Conservation (phyloP, 2,797 vertebrate genomes). For the Phataginus tricuspis region DNA sequence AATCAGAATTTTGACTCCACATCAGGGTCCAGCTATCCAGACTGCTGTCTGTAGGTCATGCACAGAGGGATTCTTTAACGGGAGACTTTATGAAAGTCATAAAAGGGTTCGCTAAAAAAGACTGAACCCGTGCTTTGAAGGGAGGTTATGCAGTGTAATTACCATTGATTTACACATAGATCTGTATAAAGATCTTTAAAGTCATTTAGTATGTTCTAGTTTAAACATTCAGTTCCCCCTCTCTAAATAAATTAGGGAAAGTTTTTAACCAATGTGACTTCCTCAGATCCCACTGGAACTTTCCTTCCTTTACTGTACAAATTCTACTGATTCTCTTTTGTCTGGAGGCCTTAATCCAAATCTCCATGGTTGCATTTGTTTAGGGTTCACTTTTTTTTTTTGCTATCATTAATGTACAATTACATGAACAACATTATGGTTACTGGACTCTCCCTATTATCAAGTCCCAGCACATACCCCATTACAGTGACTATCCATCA, state of each 20-base stretch:
- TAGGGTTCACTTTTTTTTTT: neutral
- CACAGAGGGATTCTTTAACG: neutral
- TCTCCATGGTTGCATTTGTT: slow-evolving; percentile 30
- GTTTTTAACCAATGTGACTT: neutral
- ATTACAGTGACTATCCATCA: too few relatives aligned
- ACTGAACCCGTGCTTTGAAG: neutral
- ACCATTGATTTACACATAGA: neutral
- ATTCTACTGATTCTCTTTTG: neutral
- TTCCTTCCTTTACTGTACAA: neutral
- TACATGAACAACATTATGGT: too few relatives aligned
- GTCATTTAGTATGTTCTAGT: neutral
- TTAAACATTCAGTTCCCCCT: slow-evolving; percentile 56
- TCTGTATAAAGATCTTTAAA: neutral
- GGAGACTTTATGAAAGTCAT: slow-evolving; percentile 18
- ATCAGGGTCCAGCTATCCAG: neutral
- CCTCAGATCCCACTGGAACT: neutral
- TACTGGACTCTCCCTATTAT: too few relatives aligned
- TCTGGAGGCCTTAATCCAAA: slow-evolving; percentile 4
- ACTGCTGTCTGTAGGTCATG: slow-evolving; percentile 22
- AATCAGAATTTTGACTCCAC: slow-evolving; percentile 50
- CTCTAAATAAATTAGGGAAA: neutral
- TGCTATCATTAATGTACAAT: too few relatives aligned
- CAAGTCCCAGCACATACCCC: too few relatives aligned
- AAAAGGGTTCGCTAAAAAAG: slow-evolving; percentile 40
- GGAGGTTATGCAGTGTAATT: neutral